A percentile compares a stretch with the other conserved stretches of the same genome.
phyloP scores from a whole-genome alignment of 2,797 vertebrate species.

The Danio jaintianensis region DNA sequence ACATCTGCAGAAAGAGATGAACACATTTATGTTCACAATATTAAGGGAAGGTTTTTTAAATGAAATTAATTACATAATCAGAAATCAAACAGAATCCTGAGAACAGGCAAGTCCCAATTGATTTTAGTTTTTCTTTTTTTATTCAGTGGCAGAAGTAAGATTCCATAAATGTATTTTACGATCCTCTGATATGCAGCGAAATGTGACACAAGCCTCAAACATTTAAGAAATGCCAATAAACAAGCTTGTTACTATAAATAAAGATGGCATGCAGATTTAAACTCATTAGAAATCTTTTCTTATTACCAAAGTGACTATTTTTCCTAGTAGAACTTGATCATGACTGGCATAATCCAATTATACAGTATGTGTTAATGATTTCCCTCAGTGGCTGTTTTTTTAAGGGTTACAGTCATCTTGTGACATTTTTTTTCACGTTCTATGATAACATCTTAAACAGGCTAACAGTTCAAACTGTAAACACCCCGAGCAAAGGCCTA shows the following conservation, averaged over 20 bases:
- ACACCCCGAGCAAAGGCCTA: background rate
- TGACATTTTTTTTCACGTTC: background rate
- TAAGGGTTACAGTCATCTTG: conserved; percentile 2
- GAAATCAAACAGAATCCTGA: too few relatives aligned
- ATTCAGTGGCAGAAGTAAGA: too few relatives aligned
- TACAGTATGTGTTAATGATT: background rate
- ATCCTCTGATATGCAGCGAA: too few relatives aligned
- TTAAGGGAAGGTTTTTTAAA: too few relatives aligned
- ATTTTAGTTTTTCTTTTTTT: too few relatives aligned
- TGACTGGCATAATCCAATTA: background rate
- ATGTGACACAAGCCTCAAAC: too few relatives aligned
- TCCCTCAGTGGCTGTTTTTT: background rate
- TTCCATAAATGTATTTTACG: too few relatives aligned
- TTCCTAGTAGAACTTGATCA: background rate
- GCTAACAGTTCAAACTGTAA: background rate
- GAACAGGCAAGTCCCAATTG: too few relatives aligned
- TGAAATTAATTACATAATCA: too few relatives aligned
- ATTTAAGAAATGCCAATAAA: background rate
- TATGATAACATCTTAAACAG: conserved; percentile 1
- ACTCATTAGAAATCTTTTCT: background rate
- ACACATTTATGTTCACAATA: too few relatives aligned
- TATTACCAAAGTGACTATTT: background rate
- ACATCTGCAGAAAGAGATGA: too few relatives aligned
- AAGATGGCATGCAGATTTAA: background rate
- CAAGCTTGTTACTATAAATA: background rate